These are phyloP conservation scores for Tipula unca DNA, from an alignment of 2,888 invertebrate species.

Conservation along the genomic window DNA sequence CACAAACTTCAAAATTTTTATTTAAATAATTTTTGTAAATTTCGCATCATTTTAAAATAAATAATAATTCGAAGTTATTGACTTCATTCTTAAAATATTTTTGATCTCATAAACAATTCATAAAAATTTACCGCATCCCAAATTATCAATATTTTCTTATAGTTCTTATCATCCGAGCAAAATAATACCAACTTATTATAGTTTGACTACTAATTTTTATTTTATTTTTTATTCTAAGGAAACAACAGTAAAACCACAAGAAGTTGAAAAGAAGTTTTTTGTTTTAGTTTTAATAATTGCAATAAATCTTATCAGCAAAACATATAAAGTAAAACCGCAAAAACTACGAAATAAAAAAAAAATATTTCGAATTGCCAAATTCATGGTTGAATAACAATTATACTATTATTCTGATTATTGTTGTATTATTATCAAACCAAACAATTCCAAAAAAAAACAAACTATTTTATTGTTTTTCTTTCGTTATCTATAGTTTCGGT, in stretches of 20 bases:
- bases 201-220: not conserved
- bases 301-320: constrained; percentile 2
- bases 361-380: not conserved
- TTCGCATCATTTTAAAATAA: too few relatives aligned
- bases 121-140: not conserved
- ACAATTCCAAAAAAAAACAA: not conserved
- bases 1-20: too few relatives aligned
- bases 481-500: not conserved
- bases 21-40: too few relatives aligned
- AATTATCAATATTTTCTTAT: not conserved
- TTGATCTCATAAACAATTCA: not conserved
- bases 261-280: not conserved
- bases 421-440: not conserved
- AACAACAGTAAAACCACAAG: not conserved
- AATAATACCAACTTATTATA: not conserved
- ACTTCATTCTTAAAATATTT: too few relatives aligned
- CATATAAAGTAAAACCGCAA: not conserved
- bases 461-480: not conserved
- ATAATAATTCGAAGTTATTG: too few relatives aligned
- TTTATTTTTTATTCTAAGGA: not conserved
- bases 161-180: not conserved
- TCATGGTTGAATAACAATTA: constrained; percentile 9
- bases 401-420: not conserved
- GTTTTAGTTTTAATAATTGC: not conserved
- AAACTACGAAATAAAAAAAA: not conserved